phyloP scores from a whole-genome alignment of 2,888 invertebrate genomes.

The Cephus nigrinus region DNA sequence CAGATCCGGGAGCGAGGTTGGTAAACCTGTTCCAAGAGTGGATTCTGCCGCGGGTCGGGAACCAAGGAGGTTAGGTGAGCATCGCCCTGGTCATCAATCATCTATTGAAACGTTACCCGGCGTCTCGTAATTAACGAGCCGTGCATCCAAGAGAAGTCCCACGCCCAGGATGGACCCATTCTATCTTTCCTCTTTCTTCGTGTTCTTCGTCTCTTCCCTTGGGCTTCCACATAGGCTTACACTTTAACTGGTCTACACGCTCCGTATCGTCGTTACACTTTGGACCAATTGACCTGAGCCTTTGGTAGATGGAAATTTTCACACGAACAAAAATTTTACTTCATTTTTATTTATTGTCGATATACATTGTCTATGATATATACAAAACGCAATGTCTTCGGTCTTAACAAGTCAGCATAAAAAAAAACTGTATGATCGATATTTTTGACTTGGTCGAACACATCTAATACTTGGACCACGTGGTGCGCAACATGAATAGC shows the following conservation, averaged over 20 bases:
- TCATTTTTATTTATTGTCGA: background rate
- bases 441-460: background rate
- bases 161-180: constrained; percentile 48
- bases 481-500: too few relatives aligned
- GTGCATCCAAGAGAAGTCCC: constrained; percentile 45
- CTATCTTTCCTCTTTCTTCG: constrained; percentile 7
- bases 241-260: background rate
- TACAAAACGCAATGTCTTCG: background rate
- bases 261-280: background rate
- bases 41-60: constrained; percentile 33
- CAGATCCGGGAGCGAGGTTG: constrained; percentile 21
- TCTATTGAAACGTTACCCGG: constrained; percentile 61
- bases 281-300: background rate
- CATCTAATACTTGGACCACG: background rate
- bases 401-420: too few relatives aligned
- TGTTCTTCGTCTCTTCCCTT: constrained; percentile 8
- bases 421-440: background rate
- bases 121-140: constrained; percentile 62
- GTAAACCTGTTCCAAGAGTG: constrained; percentile 53
- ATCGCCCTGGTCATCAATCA: constrained; percentile 59
- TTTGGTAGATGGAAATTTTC: background rate
- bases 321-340: background rate
- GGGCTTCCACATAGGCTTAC: constrained; percentile 25
- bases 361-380: background rate
- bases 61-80: constrained; percentile 44